Evolutionary conservation across 1,140 invertebrate genomes (phyloP), one percentile per base, ranked within the genome.

Genomic region (Magallana ariakensis): DNA sequence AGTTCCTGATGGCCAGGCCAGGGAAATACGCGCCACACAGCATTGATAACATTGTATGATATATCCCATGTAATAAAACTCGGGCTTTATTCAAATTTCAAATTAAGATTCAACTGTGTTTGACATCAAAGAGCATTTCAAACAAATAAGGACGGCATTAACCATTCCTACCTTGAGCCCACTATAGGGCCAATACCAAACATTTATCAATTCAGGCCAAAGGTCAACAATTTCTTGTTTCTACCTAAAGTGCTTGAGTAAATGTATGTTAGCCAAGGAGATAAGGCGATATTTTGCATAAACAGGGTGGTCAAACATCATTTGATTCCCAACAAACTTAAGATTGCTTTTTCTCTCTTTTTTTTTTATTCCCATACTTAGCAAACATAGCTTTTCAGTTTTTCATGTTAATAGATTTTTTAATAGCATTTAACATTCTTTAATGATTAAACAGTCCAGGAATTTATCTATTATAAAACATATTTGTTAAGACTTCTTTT

Each of bases 151-250:
- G 66, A 9, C 7, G 22, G 66, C 58, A 75, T 75, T 26, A 75
- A 75, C 22, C 33, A 26, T 75, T 75, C 22, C 66, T 75, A 75
- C 66, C 66, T 75, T 75, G 19, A 22, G 13, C 66, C 33, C 26
- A 26, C 66, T 75, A 75, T 46, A 62, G 66, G 22, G 22, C 66
- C 66, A 75, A 75, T 75, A 75, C 22, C 66, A 75, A 75, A 75
- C 66, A 75, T 75, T 75, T 75, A 75, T 75, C 66, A 75, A 75
- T 75, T 26, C 66, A 75, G 66, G 66, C 66, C 66, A 75, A 75
- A 75, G 66, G 66, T 75, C 66, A 75, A 75, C 66, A 75, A 75
- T 75, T 75, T 75, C 66, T 75, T 75, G 66, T 75, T 75, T 75
- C 66, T 75, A 75, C 66, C 66, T 75, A 75, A 19, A 26, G 66